Conservation (phyloP, 2,888 invertebrate genomes). For the Pteria penguin region DNA sequence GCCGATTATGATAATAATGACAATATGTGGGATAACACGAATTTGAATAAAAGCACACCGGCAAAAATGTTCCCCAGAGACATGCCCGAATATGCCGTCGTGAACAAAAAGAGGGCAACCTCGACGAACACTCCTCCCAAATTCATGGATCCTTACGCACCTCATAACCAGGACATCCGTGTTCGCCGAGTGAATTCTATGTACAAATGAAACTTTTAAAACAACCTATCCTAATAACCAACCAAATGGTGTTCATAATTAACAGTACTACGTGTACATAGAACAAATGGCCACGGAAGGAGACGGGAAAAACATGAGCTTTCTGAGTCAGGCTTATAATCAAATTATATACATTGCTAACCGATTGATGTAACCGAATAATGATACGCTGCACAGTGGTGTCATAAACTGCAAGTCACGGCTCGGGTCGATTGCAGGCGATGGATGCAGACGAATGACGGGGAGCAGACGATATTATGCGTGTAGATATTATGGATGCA, state of each 20-base stretch:
- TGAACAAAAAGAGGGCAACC: constrained; percentile 22
- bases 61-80: constrained; percentile 20
- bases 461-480: no score
- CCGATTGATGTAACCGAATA: no score
- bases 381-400: no score
- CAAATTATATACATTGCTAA: no score
- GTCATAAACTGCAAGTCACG: no score
- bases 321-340: background rate
- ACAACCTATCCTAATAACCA: background rate
- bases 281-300: background rate
- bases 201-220: constrained; percentile 42
- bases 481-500: no score
- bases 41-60: constrained; percentile 42
- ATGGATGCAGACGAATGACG: no score
- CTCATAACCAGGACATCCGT: constrained; percentile 42
- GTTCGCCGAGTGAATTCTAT: constrained; percentile 62
- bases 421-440: no score
- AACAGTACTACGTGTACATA: background rate
- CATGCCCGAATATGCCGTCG: constrained; percentile 36
- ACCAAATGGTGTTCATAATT: background rate
- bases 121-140: constrained; percentile 30
- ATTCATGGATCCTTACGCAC: constrained; percentile 38
- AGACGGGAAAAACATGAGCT: background rate
- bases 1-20: constrained; percentile 59
- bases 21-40: constrained; percentile 20